Evolutionary conservation across 2,797 vertebrate genomes (phyloP).

Genomic region (Cyprinodon diabolis): DNA sequence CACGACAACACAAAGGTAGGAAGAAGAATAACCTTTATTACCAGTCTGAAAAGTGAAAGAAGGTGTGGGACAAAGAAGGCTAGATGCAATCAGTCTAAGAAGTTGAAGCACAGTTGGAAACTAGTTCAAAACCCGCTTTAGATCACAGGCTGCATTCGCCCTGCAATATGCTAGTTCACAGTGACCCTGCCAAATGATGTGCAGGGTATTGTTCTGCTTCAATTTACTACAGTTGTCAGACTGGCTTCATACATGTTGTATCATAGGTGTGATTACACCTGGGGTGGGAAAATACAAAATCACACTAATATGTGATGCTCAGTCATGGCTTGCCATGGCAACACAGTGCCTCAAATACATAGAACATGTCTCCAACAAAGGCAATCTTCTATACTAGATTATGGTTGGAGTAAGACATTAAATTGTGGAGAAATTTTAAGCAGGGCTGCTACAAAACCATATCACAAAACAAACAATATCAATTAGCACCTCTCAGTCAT

Average conservation of each 20-base stretch:
- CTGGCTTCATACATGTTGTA: slow-evolving; percentile 7
- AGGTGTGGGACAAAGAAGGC: slow-evolving; percentile 9
- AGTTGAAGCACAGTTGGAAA: slow-evolving; percentile 13
- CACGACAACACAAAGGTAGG: slow-evolving; percentile 4
- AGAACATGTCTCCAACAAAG: neutral
- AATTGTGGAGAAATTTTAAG: neutral
- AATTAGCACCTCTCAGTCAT: neutral
- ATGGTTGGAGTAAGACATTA: neutral
- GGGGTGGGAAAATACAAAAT: neutral
- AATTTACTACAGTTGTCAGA: neutral
- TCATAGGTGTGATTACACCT: neutral
- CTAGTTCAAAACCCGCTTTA: slow-evolving; percentile 8
- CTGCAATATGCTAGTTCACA: slow-evolving; percentile 8
- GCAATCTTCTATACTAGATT: neutral
- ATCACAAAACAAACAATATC: neutral
- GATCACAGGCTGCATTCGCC: neutral
- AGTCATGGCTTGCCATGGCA: slow-evolving; percentile 26
- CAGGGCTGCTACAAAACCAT: neutral
- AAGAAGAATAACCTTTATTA: slow-evolving; percentile 6
- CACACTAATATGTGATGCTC: neutral
- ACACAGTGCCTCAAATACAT: neutral
- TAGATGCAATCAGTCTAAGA: neutral
- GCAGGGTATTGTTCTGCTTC: neutral
- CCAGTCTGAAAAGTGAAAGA: neutral
- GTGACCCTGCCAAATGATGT: neutral